These are phyloP conservation scores for Pachyramphus minor DNA, from an alignment of 2,113 vertebrate genomes.

Conservation along the genomic window DNA sequence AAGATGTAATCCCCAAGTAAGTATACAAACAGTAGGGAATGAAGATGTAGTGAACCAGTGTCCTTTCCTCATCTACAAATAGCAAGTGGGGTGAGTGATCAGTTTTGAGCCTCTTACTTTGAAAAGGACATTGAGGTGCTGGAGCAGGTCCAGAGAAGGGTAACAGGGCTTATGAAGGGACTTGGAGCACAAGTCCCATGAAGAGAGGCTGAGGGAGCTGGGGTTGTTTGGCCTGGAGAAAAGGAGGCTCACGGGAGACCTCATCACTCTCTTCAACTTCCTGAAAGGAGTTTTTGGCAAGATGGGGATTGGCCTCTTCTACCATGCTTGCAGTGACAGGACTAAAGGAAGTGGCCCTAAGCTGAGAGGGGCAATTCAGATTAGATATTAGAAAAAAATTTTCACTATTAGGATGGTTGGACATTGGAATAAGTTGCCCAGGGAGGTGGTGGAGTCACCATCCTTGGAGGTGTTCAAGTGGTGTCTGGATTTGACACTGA, in stretches of 20 bases:
- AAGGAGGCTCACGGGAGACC: not conserved
- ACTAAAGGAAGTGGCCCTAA: not conserved
- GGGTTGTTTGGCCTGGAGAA: not conserved
- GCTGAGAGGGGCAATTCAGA: not conserved
- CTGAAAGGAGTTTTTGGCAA: not conserved
- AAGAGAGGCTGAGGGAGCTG: not conserved
- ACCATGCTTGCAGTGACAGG: not conserved
- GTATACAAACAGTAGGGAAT: not conserved
- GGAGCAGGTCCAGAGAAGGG: not conserved
- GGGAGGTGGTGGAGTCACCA: not conserved
- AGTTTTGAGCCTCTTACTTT: not conserved
- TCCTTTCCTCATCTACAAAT: not conserved
- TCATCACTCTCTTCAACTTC: not conserved
- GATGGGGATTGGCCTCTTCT: not conserved
- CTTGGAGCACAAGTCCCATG: not conserved
- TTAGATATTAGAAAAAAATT: not conserved
- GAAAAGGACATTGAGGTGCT: not conserved
- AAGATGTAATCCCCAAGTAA: not conserved
- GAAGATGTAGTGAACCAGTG: not conserved
- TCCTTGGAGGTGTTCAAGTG: not conserved
- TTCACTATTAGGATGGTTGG: not conserved
- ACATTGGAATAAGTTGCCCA: not conserved
- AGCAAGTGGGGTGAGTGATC: not conserved
- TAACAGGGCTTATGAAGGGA: not conserved
- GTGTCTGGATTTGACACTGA: rapidly evolving